Evolutionary conservation across 2,797 vertebrate genomes (phyloP).

Genomic region (Sebastolobus alascanus): DNA sequence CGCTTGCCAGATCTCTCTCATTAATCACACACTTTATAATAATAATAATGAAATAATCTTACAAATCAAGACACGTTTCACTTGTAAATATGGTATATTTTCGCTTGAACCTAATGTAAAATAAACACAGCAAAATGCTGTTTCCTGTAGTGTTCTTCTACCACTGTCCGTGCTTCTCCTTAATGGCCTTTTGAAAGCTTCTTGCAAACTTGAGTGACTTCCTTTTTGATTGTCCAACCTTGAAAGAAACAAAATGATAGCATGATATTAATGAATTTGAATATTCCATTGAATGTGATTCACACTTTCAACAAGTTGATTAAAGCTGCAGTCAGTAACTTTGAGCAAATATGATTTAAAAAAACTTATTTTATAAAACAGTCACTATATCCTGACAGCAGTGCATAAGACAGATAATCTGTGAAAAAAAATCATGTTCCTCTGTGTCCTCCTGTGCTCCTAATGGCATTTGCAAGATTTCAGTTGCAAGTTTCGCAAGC

Average conservation of each 20-base stretch:
- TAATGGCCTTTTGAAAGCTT: conserved; percentile 21
- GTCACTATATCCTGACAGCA: not conserved
- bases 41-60: conserved; percentile 17
- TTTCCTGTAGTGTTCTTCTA: conserved; percentile 14
- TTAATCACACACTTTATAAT: conserved; percentile 18
- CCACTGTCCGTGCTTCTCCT: not conserved
- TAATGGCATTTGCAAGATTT: not conserved
- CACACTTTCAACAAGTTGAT: not conserved
- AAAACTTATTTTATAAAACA: not conserved
- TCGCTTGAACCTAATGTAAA: conserved; percentile 20
- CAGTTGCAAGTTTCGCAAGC: not conserved
- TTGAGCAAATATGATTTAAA: not conserved
- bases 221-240: conserved; percentile 53
- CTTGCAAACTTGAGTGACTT: conserved; percentile 17
- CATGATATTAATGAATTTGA: not conserved
- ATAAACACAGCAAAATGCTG: conserved; percentile 16
- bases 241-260: conserved; percentile 10
- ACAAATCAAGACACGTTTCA: not conserved
- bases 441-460: not conserved
- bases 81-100: not conserved
- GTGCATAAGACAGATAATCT: not conserved
- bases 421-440: not conserved
- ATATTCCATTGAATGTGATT: not conserved
- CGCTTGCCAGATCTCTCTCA: conserved; percentile 1
- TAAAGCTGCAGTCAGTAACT: not conserved